These are phyloP conservation scores for Drosophila koepferae DNA, from an alignment of 2,888 invertebrate species.

Conservation along the genomic window DNA sequence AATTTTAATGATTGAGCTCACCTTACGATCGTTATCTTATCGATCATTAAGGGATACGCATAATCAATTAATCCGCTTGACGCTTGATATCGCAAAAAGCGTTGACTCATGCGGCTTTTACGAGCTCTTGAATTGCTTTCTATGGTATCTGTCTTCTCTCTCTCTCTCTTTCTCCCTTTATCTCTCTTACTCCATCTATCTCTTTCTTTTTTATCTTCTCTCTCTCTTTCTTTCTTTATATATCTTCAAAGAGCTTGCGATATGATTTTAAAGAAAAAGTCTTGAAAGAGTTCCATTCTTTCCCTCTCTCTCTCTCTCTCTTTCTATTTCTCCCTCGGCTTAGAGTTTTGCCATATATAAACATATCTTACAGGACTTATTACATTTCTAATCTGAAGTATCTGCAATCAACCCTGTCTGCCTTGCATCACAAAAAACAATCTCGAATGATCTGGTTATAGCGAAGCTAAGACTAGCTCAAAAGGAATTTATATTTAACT, in stretches of 20 bases:
- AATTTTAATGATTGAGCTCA: conserved; percentile 1
- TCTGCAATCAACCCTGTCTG: background rate
- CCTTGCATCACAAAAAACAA: background rate
- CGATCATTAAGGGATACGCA: conserved; percentile 12
- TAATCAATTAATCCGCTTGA: conserved; percentile 13
- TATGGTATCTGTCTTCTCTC: background rate
- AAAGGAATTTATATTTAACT: background rate
- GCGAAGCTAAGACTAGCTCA: background rate
- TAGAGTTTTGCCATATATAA: background rate
- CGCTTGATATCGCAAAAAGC: conserved; percentile 1
- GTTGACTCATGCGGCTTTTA: conserved; percentile 10
- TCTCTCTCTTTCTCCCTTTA: background rate
- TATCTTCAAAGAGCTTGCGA: background rate
- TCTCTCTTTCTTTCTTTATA: background rate
- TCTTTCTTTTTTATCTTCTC: background rate
- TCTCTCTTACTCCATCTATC: background rate
- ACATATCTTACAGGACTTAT: background rate
- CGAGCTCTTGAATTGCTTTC: background rate
- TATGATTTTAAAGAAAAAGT: background rate
- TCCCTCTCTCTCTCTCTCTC: background rate
- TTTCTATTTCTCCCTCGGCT: background rate
- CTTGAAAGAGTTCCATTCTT: background rate
- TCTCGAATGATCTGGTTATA: background rate
- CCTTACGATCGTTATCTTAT: conserved; percentile 2
- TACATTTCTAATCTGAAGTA: background rate